Evolutionary conservation across 2,113 vertebrate species (phyloP), one percentile per base, ranked within the genome.

Genomic region (Beaufortia kweichowensis): DNA sequence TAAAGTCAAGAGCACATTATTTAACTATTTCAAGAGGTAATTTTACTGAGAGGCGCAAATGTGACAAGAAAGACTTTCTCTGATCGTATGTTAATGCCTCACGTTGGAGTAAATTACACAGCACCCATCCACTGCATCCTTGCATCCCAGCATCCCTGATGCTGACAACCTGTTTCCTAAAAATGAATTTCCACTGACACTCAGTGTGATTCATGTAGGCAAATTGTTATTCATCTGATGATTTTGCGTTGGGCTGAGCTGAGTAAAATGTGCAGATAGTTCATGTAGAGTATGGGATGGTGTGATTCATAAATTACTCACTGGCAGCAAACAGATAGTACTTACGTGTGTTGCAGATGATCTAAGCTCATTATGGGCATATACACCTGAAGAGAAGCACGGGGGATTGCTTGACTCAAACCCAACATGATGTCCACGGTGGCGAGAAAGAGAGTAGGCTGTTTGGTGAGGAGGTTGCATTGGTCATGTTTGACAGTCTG

Each of bases 61-160:
- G 17, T 43, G 56, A 73, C 23, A 41, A 73, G 56, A 74, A 74
- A 31, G 71, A 61, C 35, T 26, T 50, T 17, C 71, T 74, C 61
- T 74, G 71, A 74, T 74, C 57, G 61, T 39, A 73, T 73, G 70
- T 19, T 74, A 48, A 74, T 74, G 57, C 43, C 14, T 62, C 24
- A 15, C 28, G 56, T 15, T 28, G 56, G 56, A 28, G 53, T 57
- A 61, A 62, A 74, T 74, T 7, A 74, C 61, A 62, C 9, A 21
- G 70, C 70, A n/a, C 53, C 39, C 53, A 41, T 71, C 53, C 39
- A 33, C 56, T 26, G 11, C 35, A 28, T 35, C 35, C 21, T 39
- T 59, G n/a, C n/a, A n/a, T n/a, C n/a, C n/a, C n/a, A n/a, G n/a
- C 55, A 72, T 57, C 53, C 4, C 29, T 10, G 33, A 59, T 71